phyloP scores from a whole-genome alignment of 2,797 vertebrate genomes.

The Ptychobarbus kaznakovi region DNA sequence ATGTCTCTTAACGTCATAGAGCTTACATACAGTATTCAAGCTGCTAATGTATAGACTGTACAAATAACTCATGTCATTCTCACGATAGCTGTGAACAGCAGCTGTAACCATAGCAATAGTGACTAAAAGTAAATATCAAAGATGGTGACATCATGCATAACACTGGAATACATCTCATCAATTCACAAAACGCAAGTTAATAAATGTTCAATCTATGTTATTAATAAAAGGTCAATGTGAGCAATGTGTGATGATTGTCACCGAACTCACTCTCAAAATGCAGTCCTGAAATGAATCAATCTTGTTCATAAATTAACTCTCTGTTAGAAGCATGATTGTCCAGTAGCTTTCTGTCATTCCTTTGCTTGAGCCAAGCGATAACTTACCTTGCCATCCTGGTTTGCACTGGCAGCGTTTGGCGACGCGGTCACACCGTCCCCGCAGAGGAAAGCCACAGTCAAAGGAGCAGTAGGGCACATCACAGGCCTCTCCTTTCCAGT shows the following conservation, averaged over 20 bases:
- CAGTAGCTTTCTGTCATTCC: neutral
- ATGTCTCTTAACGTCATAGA: neutral
- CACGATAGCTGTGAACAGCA: neutral
- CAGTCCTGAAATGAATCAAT: neutral
- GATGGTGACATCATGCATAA: no score
- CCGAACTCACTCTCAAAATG: neutral
- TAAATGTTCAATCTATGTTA: neutral
- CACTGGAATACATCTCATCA: neutral
- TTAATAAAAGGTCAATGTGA: neutral
- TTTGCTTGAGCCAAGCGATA: neutral
- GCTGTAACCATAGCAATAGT: neutral
- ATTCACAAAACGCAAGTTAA: neutral
- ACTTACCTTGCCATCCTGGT: slow-evolving; percentile 90
- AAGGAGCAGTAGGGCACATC: slow-evolving; percentile 85
- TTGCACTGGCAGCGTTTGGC: slow-evolving; percentile 81
- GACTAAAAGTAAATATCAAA: no score
- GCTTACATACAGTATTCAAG: neutral
- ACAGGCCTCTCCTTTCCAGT: slow-evolving; percentile 95
- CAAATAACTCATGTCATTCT: neutral
- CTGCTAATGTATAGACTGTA: no score
- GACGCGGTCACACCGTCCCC: slow-evolving; percentile 78
- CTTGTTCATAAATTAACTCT: neutral
- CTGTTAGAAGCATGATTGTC: neutral
- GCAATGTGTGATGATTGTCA: neutral
- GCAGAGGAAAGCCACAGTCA: slow-evolving; percentile 82